Evolutionary conservation across 2,113 vertebrate species (phyloP).

Genomic region (Silurus glanis): DNA sequence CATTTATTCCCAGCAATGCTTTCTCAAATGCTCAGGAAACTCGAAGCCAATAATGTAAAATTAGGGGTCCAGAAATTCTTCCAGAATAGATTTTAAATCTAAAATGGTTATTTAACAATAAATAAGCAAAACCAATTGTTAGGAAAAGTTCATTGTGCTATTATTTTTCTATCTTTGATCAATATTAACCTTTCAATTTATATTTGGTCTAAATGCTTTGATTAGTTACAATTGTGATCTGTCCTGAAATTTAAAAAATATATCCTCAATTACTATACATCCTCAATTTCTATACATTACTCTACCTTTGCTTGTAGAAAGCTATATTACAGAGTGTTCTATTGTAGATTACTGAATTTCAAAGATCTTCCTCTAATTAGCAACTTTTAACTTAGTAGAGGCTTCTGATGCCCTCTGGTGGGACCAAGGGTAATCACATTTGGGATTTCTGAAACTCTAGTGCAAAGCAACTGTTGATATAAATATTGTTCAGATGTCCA

Average conservation of each 20-base stretch:
- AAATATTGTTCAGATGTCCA: constrained; percentile 39
- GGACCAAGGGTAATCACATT: constrained; percentile 38
- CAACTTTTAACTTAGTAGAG: constrained; percentile 20
- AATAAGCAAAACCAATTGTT: constrained; percentile 12
- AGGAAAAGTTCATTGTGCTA: constrained; percentile 26
- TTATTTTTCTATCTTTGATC: constrained; percentile 1
- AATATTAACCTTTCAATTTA: constrained; percentile 27
- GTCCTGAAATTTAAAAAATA: constrained; percentile 9
- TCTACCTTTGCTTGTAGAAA: neutral
- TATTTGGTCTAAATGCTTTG: constrained; percentile 35
- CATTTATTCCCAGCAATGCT: neutral
- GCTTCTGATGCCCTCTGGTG: constrained; percentile 54
- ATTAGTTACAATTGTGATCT: constrained; percentile 6
- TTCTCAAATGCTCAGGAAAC: neutral
- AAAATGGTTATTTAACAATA: constrained; percentile 2
- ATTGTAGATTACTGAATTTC: constrained; percentile 5
- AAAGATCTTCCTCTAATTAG: constrained; percentile 8
- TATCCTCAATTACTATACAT: neutral
- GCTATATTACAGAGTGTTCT: neutral
- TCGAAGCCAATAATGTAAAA: neutral
- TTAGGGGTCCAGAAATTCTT: neutral
- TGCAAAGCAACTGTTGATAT: constrained; percentile 56
- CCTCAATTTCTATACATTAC: neutral
- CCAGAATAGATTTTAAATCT: constrained; percentile 10
- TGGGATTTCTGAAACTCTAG: constrained; percentile 28